phyloP scores from a whole-genome alignment of 2,888 invertebrate species.

The Tinea pellionella region DNA sequence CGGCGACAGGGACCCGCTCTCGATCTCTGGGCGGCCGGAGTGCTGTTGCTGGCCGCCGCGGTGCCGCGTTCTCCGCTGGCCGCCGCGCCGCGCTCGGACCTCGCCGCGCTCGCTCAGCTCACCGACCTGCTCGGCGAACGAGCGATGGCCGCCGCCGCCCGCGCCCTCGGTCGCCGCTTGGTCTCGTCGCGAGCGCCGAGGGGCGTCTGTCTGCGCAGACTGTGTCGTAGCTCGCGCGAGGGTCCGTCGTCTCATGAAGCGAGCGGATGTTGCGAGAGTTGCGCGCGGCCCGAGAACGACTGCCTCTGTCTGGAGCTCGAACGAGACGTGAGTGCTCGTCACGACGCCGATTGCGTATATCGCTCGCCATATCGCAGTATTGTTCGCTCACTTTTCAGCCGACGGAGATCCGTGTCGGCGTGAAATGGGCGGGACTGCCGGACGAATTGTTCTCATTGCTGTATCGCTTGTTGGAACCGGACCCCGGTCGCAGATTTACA shows the following conservation, averaged over 20 bases:
- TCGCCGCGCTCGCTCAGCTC: slow-evolving; percentile 83
- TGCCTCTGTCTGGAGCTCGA: slow-evolving; percentile 37
- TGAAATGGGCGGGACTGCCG: slow-evolving; percentile 66
- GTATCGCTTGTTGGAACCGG: slow-evolving; percentile 77
- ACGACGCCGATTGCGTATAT: background rate
- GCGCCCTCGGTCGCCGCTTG: slow-evolving; percentile 51
- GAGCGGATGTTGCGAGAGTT: slow-evolving; percentile 16
- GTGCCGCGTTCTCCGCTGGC: slow-evolving; percentile 86
- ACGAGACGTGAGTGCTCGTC: background rate
- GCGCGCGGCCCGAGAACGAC: slow-evolving; percentile 8
- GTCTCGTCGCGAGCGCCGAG: slow-evolving; percentile 31
- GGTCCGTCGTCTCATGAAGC: background rate
- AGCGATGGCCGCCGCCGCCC: slow-evolving; percentile 75
- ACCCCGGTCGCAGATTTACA: slow-evolving; percentile 78
- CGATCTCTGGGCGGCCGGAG: slow-evolving; percentile 87
- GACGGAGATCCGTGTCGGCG: slow-evolving; percentile 20
- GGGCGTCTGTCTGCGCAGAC: slow-evolving; percentile 41
- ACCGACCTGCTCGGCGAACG: slow-evolving; percentile 81
- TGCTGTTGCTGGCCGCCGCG: slow-evolving; percentile 75
- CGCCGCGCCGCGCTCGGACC: slow-evolving; percentile 69
- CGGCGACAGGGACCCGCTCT: slow-evolving; percentile 86
- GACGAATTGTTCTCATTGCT: slow-evolving; percentile 80
- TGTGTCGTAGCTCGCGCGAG: slow-evolving; percentile 26
- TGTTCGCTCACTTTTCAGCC: slow-evolving; percentile 23
- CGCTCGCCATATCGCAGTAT: background rate